A percentile compares a stretch with the other conserved stretches of the same genome.
These are phyloP conservation scores for Dasyurus viverrinus DNA, from an alignment of 2,113 vertebrate species.

Conservation along the genomic window DNA sequence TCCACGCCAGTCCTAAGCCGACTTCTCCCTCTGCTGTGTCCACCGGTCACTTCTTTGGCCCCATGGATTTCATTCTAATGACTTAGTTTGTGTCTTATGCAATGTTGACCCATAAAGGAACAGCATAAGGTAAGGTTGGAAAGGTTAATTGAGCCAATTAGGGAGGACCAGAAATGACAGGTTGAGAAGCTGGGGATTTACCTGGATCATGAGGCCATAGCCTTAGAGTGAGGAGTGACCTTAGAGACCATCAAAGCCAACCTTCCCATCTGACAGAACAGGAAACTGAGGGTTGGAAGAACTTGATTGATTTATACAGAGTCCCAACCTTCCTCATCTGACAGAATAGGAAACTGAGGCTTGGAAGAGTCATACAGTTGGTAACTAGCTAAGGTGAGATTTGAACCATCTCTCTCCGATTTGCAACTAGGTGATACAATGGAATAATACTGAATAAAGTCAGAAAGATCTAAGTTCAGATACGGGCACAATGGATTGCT, in stretches of 20 bases:
- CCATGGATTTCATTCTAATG: too few relatives aligned
- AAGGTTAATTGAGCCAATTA: not conserved
- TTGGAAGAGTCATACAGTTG: too few relatives aligned
- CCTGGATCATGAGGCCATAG: not conserved
- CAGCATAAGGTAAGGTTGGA: not conserved
- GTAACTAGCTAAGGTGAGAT: not conserved
- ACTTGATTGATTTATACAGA: not conserved
- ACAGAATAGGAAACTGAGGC: too few relatives aligned
- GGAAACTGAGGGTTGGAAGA: not conserved
- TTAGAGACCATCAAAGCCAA: not conserved
- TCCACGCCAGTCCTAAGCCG: not conserved
- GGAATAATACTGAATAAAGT: not conserved
- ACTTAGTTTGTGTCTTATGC: not conserved
- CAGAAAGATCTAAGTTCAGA: not conserved
- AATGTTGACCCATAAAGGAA: not conserved
- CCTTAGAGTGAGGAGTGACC: not conserved
- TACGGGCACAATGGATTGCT: fast-evolving
- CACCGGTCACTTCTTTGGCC: not conserved
- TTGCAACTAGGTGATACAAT: not conserved
- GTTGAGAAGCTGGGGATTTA: not conserved
- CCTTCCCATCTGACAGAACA: not conserved
- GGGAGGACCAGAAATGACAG: not conserved
- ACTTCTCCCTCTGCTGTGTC: not conserved
- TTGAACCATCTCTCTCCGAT: not conserved
- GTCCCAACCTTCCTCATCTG: too few relatives aligned